A percentile compares a stretch with the other conserved stretches of the same genome.
These are phyloP conservation scores for Microtus oregoni DNA, from an alignment of 2,113 vertebrate genomes.

Conservation along the genomic window DNA sequence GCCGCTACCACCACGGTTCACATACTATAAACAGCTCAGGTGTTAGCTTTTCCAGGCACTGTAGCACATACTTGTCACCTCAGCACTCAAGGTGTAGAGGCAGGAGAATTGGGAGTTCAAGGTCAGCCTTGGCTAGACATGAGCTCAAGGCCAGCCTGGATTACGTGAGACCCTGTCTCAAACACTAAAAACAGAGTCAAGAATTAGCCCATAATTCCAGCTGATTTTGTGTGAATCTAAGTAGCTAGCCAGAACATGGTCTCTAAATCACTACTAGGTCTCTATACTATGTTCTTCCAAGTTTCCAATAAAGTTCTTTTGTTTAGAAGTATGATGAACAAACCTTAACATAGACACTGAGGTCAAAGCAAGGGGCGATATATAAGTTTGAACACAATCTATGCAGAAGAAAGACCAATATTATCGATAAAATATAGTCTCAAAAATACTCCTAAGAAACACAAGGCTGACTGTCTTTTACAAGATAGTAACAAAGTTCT, in stretches of 20 bases:
- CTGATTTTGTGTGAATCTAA: slow-evolving; percentile 11
- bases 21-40: background rate
- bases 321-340: slow-evolving; percentile 54
- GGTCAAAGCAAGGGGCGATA: background rate
- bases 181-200: background rate
- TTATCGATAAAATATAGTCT: background rate
- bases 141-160: background rate
- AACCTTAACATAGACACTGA: slow-evolving; percentile 46
- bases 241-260: background rate
- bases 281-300: slow-evolving; percentile 38
- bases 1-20: background rate
- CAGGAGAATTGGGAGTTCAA: background rate
- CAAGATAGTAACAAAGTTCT: slow-evolving; percentile 34
- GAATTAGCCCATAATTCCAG: background rate
- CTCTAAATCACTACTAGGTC: slow-evolving; percentile 47
- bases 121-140: background rate
- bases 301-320: slow-evolving; percentile 37
- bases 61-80: background rate
- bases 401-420: slow-evolving; percentile 44
- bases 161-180: background rate
- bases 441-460: slow-evolving; percentile 17
- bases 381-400: slow-evolving; percentile 1
- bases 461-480: background rate
- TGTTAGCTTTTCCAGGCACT: background rate
- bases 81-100: background rate